Evolutionary conservation across 2,113 vertebrate genomes (phyloP).

Genomic region (Chroicocephalus ridibundus): DNA sequence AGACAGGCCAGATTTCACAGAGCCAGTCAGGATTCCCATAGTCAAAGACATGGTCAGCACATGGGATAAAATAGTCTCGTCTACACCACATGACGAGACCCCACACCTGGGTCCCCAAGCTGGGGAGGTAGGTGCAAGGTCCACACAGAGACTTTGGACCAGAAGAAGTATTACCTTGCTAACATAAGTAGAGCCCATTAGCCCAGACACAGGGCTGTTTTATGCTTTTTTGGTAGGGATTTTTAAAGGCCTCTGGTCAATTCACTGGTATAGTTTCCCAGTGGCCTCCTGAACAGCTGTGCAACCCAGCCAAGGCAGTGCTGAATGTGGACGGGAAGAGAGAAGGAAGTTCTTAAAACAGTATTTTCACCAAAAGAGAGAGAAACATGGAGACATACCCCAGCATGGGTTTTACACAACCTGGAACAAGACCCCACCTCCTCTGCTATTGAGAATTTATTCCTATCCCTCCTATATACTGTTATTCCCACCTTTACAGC

Average conservation of each 20-base stretch:
- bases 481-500: neutral
- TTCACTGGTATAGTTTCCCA: neutral
- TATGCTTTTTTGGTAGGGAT: neutral
- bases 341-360: neutral
- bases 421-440: neutral
- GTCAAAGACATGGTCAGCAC: neutral
- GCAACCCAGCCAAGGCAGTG: neutral
- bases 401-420: neutral
- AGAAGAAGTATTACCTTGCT: neutral
- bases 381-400: neutral
- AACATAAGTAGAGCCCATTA: neutral
- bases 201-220: neutral
- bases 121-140: neutral
- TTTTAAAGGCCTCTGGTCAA: neutral
- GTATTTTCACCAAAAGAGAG: neutral
- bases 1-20: neutral
- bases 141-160: neutral
- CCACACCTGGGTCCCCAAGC: neutral
- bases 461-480: neutral
- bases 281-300: neutral
- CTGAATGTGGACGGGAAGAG: neutral
- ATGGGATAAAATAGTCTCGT: neutral
- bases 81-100: accelerated
- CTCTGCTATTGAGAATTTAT: neutral
- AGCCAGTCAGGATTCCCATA: neutral